phyloP scores from a whole-genome alignment of 2,888 invertebrate species.

The Drosophila mercatorum region DNA sequence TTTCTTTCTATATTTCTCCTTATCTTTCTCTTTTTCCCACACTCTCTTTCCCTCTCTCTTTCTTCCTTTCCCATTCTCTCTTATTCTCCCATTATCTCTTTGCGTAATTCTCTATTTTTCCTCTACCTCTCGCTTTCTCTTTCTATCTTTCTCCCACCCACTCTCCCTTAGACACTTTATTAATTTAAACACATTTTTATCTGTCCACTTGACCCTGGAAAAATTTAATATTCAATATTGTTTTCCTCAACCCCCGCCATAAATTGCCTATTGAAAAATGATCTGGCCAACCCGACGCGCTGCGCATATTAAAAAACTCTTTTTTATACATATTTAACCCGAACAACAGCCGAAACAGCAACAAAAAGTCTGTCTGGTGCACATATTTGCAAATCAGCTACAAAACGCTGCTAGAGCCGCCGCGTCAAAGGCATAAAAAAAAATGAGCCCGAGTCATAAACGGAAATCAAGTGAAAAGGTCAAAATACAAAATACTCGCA shows the following conservation, averaged over 20 bases:
- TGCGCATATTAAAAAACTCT: constrained; percentile 59
- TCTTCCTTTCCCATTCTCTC: not conserved
- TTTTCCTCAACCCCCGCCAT: constrained; percentile 11
- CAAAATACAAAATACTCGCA: constrained; percentile 59
- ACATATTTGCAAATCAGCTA: constrained; percentile 43
- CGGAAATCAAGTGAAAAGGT: constrained; percentile 76
- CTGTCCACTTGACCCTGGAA: not conserved
- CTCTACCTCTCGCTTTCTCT: no score
- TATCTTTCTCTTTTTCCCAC: not conserved
- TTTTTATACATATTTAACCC: constrained; percentile 29
- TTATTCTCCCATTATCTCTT: not conserved
- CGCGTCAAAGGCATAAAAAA: constrained; percentile 29
- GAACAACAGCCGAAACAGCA: not conserved
- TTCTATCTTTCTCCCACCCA: not conserved
- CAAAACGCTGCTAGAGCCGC: constrained; percentile 25
- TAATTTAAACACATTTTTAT: constrained; percentile 32
- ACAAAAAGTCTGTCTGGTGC: constrained; percentile 7
- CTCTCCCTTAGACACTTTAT: constrained; percentile 8
- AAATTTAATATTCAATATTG: constrained; percentile 31
- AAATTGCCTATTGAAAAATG: constrained; percentile 57
- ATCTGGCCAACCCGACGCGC: constrained; percentile 31
- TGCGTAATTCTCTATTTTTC: not conserved
- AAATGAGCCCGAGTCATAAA: constrained; percentile 49
- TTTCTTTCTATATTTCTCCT: not conserved
- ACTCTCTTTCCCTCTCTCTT: not conserved